Percentiles rank a stretch among this genome's conserved stretches.
phyloP scores from a whole-genome alignment of 2,113 vertebrate species.

The Corythornis madagascariensis region DNA sequence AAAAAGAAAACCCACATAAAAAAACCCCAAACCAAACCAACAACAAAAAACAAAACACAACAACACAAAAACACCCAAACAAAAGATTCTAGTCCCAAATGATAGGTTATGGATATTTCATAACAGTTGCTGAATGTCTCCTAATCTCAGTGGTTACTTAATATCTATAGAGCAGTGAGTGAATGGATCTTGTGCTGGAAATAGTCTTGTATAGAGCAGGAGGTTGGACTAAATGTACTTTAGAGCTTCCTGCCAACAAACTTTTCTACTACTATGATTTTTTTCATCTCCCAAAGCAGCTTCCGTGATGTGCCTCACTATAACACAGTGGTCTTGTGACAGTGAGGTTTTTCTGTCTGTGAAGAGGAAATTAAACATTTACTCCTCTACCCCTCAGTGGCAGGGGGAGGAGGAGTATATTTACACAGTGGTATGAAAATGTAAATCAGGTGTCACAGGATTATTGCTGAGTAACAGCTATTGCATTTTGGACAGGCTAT shows the following conservation, averaged over 20 bases:
- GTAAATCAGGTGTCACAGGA: background rate
- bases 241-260: background rate
- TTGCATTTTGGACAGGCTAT: background rate
- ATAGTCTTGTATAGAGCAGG: background rate
- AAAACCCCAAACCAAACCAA: too few relatives aligned
- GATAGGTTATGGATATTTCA: background rate
- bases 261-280: background rate
- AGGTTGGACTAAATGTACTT: background rate
- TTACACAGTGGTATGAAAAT: background rate
- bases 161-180: background rate
- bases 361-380: background rate
- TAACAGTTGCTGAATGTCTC: background rate
- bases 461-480: background rate
- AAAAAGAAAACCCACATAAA: too few relatives aligned
- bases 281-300: background rate
- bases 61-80: rapidly evolving
- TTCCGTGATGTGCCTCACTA: background rate
- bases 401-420: background rate
- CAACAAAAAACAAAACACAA: background rate
- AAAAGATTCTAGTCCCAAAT: background rate
- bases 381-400: background rate
- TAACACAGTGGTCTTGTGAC: background rate
- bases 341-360: background rate
- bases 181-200: background rate
- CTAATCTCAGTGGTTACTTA: background rate